Base-by-base conservation (phyloP, 2,797 vertebrate species). In the Chaenodraco wilsoni region DNA sequence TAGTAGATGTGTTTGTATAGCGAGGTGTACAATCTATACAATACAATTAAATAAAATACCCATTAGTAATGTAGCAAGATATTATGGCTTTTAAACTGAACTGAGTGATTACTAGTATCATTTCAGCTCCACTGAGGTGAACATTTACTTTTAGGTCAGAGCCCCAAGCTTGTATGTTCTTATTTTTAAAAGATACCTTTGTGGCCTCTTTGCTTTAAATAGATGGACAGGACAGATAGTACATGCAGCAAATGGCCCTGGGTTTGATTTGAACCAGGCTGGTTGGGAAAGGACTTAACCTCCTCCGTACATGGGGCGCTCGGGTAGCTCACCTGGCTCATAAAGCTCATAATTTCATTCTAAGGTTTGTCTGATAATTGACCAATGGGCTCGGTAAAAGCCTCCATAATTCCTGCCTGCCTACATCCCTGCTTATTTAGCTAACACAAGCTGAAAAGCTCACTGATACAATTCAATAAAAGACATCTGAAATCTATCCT, bases 401-500 rank as follows among this genome's bases (percentile, higher is more conserved):
- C 27, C 54, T 19, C 51, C 33, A 37, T 37, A 27, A 23, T 7
- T 27, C 45, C 23, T 50, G 2, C 45, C 23, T 50, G 2, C 52
- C 45, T 69, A 23, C 14, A 11, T 14, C 33, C 17, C 52, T 50
- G 43, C n/a, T 56, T 57, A 40, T 60, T 52, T 14, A 54, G 9
- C 61, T 9, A 14, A 55, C 31, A 19, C 59, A 40, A 59, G 55
- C 67, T 51, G 50, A 37, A 67, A 48, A 52, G 43, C 21, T 44
- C 31, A 16, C 15, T 9, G 70, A 40, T 59, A 3, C 51, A 72
- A 48, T 67, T n/a, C 6, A 19, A 66, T 41, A 37, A 71, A 45
- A 65, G 48, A 78, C 55, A 52, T 9, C 60, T 70, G 19, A 40
- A 81, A 78, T 80, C 55, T 44, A 48, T 46, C 56, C 66, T 40